Evolutionary conservation across 2,797 vertebrate species (phyloP), one percentile per base, ranked within the genome.

Genomic region (Euphonia xanthogaster): DNA sequence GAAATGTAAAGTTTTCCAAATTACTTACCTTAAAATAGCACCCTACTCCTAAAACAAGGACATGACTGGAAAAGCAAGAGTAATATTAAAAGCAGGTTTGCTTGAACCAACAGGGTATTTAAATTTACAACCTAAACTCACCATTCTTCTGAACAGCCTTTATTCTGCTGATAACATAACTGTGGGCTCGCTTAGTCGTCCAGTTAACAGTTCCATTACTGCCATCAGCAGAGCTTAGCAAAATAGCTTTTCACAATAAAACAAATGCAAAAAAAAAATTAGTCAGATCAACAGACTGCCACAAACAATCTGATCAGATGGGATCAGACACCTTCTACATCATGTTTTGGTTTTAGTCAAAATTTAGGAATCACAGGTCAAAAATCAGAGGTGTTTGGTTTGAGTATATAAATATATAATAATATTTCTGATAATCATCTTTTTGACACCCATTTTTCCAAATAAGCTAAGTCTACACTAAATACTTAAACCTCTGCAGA

Each of bases 231-330:
- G 97, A 98, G 98, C 98, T 98, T 97, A 99, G 98, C 97, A 98
- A 98, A 98, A 98, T 97, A 95, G 98, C 99, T 99, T 99, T 96
- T 97, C 98, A 98, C 98, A 98, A 98, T 97, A 98, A 98, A 98
- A 98, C 96, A 98, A 97, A 98, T 85, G 97, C 88, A 98, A 90
- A 95, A 95, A 70, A 39, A 40, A 96, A 58, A 98, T 98, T 97
- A 98, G 95, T 97, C 91, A 97, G 72, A 94, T 94, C 87, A 97
- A 96, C 40, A 91, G 77, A 96, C 66, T 92, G 67, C 72, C 87
- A 94, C 44, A 95, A 80, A 93, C 78, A 76, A 96, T 62, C 62
- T 84, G 73, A 81, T 76, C 83, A 95, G 67, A 86, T 71, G 62
- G 89, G 39, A 94, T 90, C 72, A 79, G 72, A 91, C 42, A 83